Conservation (phyloP, 2,888 invertebrate species). For the Macroteleia sp. region DNA sequence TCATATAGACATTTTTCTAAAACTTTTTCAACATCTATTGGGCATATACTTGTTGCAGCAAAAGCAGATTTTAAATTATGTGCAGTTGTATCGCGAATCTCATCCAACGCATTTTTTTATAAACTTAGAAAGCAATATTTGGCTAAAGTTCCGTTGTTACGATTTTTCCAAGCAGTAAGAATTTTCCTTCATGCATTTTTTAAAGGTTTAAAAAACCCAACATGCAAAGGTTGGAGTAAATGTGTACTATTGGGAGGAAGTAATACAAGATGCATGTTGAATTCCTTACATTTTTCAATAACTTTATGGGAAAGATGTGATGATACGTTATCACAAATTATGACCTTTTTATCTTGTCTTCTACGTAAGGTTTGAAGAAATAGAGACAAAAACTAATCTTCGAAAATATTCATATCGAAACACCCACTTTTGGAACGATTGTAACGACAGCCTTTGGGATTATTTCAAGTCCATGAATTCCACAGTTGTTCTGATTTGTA, state of each 20-base stretch:
- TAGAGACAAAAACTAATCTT: neutral
- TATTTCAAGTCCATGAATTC: slow-evolving; percentile 74
- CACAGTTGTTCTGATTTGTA: slow-evolving; percentile 74
- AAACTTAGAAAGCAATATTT: too few relatives aligned
- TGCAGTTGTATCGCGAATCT: too few relatives aligned
- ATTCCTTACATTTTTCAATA: neutral
- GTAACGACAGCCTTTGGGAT: slow-evolving; percentile 65
- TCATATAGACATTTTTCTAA: too few relatives aligned
- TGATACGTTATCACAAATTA: slow-evolving; percentile 9
- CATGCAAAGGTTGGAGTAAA: neutral
- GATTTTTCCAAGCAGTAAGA: slow-evolving; percentile 8
- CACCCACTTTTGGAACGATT: slow-evolving; percentile 36
- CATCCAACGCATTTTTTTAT: too few relatives aligned
- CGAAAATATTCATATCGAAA: neutral
- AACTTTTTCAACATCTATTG: too few relatives aligned
- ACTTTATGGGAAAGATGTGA: slow-evolving; percentile 1
- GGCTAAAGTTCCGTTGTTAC: too few relatives aligned
- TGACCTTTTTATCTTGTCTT: neutral
- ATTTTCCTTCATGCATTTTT: neutral
- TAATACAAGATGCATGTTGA: neutral
- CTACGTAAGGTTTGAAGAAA: neutral
- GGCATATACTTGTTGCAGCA: too few relatives aligned
- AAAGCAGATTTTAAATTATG: too few relatives aligned
- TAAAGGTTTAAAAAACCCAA: slow-evolving; percentile 1
- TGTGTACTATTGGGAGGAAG: slow-evolving; percentile 2